Base-by-base conservation (phyloP, 2,888 invertebrate species). In the Dysmachus trigonus region DNA sequence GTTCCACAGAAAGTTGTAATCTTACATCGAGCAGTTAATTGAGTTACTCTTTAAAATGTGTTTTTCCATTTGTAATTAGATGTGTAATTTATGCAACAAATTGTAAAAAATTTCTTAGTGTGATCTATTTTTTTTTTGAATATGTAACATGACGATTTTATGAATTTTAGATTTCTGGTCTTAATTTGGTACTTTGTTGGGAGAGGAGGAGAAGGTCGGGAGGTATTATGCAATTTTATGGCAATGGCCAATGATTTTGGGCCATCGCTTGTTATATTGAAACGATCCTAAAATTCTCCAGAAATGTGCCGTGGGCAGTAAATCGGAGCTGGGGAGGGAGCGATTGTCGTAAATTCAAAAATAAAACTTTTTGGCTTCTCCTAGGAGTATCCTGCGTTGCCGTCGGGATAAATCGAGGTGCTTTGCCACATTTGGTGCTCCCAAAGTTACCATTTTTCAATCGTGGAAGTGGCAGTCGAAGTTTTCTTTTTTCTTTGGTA, bases 351-450 rank as follows among this genome's bases (percentile, higher is more conserved):
- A 62, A 62, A 62, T 62, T 62, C 62, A 18, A 27, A 73, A 73
- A 31, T 73, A 73, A 73, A 73, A 73, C 73, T 73, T 73, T 73
- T 73, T 18, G 73, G 33, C 31, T 73, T 18, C 22, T 27, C 10
- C 30, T 31, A 73, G 73, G 73, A 73, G 62, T 73, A 73, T 5
- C 27, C 35, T 18, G 8, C 35, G 13, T 31, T 33, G 81, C 53
- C n/a, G n/a, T 62, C 62, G 33, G 62, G 62, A 82, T 82, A 82
- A 82, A 82, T 82, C 35, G 82, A 62, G 82, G 82, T 82, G 82
- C 82, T 82, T 82, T 82, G 82, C 62, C 71, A 82, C 82, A 82
- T 82, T 82, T 82, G 82, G 82, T 82, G 82, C 62, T 82, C 71
- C 82, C 71, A 71, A 82, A 82, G 82, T 82, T 82, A 53, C 62